These are phyloP conservation scores for Octopus bimaculoides DNA, from an alignment of 1,140 invertebrate genomes.

Conservation along the genomic window DNA sequence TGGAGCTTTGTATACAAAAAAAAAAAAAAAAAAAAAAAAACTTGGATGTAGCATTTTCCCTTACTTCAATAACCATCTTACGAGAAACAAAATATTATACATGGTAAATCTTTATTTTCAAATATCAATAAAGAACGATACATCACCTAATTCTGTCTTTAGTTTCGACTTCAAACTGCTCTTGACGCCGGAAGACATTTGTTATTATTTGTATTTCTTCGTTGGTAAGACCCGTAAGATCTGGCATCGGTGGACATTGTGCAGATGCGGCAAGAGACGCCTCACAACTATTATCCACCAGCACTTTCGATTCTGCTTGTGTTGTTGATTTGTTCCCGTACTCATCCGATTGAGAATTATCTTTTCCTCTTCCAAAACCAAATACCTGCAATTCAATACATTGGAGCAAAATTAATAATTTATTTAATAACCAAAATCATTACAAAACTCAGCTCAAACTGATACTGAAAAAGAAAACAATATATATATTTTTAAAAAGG, in stretches of 20 bases:
- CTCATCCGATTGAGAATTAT: not conserved
- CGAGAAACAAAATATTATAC: too few species aligned
- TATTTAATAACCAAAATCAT: not conserved
- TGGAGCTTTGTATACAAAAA: too few species aligned
- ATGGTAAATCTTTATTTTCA: too few species aligned
- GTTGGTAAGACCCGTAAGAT: slow-evolving; percentile 33
- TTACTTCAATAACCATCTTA: too few species aligned
- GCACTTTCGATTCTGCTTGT: not conserved
- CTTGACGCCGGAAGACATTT: slow-evolving; percentile 40
- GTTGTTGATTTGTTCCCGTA: not conserved
- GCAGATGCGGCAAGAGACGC: slow-evolving; percentile 15
- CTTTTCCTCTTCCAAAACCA: not conserved
- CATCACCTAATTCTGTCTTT: slow-evolving; percentile 35
- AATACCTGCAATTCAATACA: not conserved
- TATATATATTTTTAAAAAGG: not conserved
- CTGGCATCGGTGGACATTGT: slow-evolving; percentile 39
- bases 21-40: too few species aligned
- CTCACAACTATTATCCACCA: not conserved
- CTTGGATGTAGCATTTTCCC: too few species aligned
- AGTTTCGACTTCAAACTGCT: slow-evolving; percentile 43
- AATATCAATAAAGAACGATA: not conserved
- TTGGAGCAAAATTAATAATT: not conserved
- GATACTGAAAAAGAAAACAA: not conserved
- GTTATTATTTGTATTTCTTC: slow-evolving; percentile 41
- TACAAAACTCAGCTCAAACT: not conserved